Conservation (phyloP, 1,140 invertebrate species). For the Zaprionus lachaisei region DNA sequence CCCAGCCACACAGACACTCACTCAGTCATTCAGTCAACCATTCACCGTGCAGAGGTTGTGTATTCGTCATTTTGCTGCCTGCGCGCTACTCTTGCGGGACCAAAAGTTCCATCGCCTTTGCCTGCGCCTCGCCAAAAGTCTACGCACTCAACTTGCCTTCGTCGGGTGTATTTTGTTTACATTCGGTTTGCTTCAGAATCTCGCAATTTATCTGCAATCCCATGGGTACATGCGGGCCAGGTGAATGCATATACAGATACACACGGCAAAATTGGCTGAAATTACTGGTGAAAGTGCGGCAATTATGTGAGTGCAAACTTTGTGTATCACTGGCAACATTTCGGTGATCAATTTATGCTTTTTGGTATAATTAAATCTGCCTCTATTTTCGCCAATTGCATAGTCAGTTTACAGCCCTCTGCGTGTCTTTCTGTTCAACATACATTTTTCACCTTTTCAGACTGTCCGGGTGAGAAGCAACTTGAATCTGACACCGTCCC, state of each 20-base stretch:
- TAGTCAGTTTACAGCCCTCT: not conserved
- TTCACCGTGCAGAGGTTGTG: slow-evolving; percentile 36
- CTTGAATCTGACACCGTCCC: slow-evolving; percentile 36
- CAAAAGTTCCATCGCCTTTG: slow-evolving; percentile 32
- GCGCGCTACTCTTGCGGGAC: slow-evolving; percentile 16
- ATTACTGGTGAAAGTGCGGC: slow-evolving; percentile 10
- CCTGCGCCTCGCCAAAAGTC: slow-evolving; percentile 27
- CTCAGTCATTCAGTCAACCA: slow-evolving; percentile 42
- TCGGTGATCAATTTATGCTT: not conserved
- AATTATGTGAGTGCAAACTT: slow-evolving; percentile 16
- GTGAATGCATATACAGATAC: not conserved
- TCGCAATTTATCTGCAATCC: slow-evolving; percentile 60
- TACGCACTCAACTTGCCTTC: slow-evolving; percentile 34
- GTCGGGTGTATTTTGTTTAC: slow-evolving; percentile 45
- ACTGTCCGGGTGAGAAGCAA: not conserved
- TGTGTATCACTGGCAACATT: not conserved
- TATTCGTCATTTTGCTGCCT: slow-evolving; percentile 51
- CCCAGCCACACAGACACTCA: slow-evolving; percentile 23
- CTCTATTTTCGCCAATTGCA: not conserved
- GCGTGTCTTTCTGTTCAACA: not conserved
- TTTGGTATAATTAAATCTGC: not conserved
- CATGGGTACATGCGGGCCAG: slow-evolving; percentile 50
- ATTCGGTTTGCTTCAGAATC: slow-evolving; percentile 31
- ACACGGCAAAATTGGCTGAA: slow-evolving; percentile 29
- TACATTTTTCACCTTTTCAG: too few species aligned